Evolutionary conservation across 2,113 vertebrate genomes (phyloP).

Genomic region (Microtus ochrogaster): DNA sequence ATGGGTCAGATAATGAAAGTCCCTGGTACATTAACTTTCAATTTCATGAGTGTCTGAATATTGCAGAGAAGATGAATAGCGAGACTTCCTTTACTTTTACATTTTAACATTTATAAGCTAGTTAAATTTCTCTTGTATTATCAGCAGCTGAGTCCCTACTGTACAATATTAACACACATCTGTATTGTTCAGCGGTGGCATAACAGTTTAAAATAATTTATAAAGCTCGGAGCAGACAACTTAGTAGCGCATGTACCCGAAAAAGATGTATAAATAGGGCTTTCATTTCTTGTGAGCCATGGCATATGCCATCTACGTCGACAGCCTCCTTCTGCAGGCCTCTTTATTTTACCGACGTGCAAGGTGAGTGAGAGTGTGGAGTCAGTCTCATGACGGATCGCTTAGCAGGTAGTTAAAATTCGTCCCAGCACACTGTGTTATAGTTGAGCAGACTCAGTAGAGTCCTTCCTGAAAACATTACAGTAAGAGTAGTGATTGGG

Average conservation of each 20-base stretch:
- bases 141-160: constrained; percentile 76
- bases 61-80: constrained; percentile 88
- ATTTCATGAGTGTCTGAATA: constrained; percentile 91
- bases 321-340: constrained; percentile 54
- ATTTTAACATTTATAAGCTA: constrained; percentile 88
- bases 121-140: constrained; percentile 79
- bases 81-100: constrained; percentile 87
- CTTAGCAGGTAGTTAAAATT: constrained; percentile 31
- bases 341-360: constrained; percentile 61
- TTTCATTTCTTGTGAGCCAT: constrained; percentile 66
- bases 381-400: constrained; percentile 59
- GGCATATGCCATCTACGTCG: neutral
- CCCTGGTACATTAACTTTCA: constrained; percentile 92
- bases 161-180: constrained; percentile 79
- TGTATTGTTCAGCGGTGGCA: constrained; percentile 78
- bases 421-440: constrained; percentile 15
- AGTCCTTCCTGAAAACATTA: constrained; percentile 52
- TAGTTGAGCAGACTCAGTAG: constrained; percentile 65
- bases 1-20: constrained; percentile 92
- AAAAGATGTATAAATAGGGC: constrained; percentile 70
- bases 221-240: constrained; percentile 72
- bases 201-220: constrained; percentile 80
- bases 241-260: constrained; percentile 58
- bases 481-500: constrained; percentile 5
- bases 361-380: constrained; percentile 21